These are phyloP conservation scores for Quadroppia sp. DNA, from an alignment of 2,888 invertebrate species.

Conservation along the genomic window DNA sequence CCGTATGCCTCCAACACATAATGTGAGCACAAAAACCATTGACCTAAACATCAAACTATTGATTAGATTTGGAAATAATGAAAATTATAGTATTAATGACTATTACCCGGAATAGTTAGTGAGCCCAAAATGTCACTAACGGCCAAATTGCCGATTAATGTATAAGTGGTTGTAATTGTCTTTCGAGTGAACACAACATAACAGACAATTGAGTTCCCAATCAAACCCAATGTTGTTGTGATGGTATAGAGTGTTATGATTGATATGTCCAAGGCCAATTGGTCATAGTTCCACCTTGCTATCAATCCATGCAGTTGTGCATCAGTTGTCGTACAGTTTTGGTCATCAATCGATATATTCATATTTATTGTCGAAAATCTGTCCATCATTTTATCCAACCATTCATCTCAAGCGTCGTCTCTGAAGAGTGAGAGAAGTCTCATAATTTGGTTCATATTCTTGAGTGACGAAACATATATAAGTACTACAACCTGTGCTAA, in stretches of 20 bases:
- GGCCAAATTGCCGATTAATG: slow-evolving; percentile 36
- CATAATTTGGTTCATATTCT: no score
- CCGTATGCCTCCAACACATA: slow-evolving; percentile 7
- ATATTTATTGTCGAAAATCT: no score
- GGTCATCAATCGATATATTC: no score
- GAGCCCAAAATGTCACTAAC: slow-evolving; percentile 36
- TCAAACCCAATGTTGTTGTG: neutral
- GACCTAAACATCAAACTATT: slow-evolving; percentile 6
- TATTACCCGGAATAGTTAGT: slow-evolving; percentile 19
- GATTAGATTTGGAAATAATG: neutral
- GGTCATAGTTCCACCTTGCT: neutral
- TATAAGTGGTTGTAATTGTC: slow-evolving; percentile 22
- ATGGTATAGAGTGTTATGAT: slow-evolving; percentile 15
- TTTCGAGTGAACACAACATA: slow-evolving; percentile 29
- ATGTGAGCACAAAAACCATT: slow-evolving; percentile 35
- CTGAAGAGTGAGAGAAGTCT: no score
- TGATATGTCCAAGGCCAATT: slow-evolving; percentile 9
- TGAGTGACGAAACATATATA: no score
- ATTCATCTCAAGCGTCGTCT: no score
- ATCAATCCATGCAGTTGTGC: neutral
- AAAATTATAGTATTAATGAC: neutral
- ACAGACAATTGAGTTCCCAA: slow-evolving; percentile 36
- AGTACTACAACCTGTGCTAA: no score
- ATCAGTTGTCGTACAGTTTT: no score
- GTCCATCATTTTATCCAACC: no score